Evolutionary conservation across 1,140 invertebrate genomes (phyloP).

Genomic region (Elysia chlorotica): DNA sequence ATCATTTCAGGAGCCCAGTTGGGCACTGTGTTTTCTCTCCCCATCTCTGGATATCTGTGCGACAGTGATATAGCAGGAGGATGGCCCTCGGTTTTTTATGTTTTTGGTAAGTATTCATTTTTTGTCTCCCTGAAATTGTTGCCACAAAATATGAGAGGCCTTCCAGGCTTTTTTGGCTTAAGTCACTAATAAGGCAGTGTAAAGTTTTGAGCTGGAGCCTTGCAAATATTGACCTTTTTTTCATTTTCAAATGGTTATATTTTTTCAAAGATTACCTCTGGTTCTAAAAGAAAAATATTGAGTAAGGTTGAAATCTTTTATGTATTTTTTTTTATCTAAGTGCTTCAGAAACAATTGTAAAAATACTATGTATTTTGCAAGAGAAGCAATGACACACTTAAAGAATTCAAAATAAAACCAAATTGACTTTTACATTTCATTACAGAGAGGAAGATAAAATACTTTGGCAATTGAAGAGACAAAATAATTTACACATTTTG

Average conservation of each 20-base stretch:
- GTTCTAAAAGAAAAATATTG: too few species aligned
- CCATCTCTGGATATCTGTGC: conserved; percentile 57
- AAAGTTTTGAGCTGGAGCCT: neutral
- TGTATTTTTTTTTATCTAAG: too few species aligned
- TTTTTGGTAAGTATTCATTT: conserved; percentile 21
- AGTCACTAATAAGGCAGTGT: neutral
- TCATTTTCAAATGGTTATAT: neutral
- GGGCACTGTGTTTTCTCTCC: conserved; percentile 53
- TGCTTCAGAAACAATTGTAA: too few species aligned
- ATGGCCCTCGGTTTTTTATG: conserved; percentile 89
- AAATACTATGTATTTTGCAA: too few species aligned
- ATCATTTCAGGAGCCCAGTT: conserved; percentile 28
- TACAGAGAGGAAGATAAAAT: too few species aligned
- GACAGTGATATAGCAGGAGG: conserved; percentile 65
- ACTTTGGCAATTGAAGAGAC: too few species aligned
- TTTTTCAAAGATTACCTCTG: too few species aligned
- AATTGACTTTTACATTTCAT: too few species aligned
- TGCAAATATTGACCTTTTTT: neutral
- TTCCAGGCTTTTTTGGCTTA: neutral
- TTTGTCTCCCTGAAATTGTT: neutral
- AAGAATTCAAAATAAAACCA: too few species aligned
- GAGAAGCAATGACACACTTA: too few species aligned
- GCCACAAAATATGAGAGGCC: neutral
- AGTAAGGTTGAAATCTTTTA: too few species aligned
- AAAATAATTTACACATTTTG: too few species aligned